Percentiles rank a stretch among this genome's conserved stretches.
Conservation (phyloP, 64 coral and sea anemone genomes). For the Cladopsammia gracilis region DNA sequence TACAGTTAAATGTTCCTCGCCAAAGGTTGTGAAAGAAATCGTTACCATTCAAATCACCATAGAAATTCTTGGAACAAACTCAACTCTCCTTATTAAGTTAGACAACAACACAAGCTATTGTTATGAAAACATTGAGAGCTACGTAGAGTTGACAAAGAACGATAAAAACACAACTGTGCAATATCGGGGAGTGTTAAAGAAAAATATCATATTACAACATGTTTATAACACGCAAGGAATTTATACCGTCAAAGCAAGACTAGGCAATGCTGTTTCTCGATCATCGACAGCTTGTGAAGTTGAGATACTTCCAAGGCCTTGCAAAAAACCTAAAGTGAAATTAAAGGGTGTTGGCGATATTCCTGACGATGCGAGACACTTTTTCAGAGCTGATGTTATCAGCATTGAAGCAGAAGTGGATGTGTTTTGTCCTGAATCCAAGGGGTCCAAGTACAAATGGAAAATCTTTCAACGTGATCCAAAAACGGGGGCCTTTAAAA, state of each 20-base stretch:
- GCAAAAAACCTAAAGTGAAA: conserved; percentile 43
- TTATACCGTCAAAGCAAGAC: conserved; percentile 10
- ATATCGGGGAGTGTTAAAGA: neutral
- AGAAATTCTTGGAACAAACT: conserved; percentile 61
- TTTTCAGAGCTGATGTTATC: conserved; percentile 10
- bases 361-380: neutral
- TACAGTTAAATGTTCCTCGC: conserved; percentile 1
- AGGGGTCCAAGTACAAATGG: conserved; percentile 59
- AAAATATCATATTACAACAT: neutral
- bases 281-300: conserved; percentile 28
- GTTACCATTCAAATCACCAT: conserved; percentile 17
- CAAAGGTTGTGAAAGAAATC: conserved; percentile 17
- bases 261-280: conserved; percentile 60
- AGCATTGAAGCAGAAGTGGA: conserved; percentile 33
- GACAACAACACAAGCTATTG: conserved; percentile 33
- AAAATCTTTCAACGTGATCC: conserved; percentile 3
- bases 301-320: conserved; percentile 63
- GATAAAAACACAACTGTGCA: neutral
- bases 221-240: conserved; percentile 29
- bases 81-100: conserved; percentile 38
- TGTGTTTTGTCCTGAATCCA: conserved; percentile 74
- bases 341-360: conserved; percentile 26
- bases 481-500: neutral
- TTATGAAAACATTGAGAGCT: conserved; percentile 6
- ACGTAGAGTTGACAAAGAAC: neutral